Base-by-base conservation (phyloP, 2,888 invertebrate species). In the Ophion ventricosus region DNA sequence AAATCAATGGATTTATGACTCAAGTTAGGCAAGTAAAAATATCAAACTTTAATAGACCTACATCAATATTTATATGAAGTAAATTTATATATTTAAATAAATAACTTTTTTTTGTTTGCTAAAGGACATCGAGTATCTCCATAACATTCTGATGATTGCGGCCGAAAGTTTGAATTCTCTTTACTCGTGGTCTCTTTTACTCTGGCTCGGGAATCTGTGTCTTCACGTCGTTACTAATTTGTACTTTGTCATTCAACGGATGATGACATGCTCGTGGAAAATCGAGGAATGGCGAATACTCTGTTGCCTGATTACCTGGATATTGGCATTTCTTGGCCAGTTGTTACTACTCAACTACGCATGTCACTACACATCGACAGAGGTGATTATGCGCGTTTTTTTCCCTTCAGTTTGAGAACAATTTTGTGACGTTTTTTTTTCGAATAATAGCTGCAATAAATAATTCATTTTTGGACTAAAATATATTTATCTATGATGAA, bases 121-220 rank as follows among this genome's bases (percentile, higher is more conserved):
- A 80, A 80, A 83, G 82, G 84, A 84, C 29, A 87, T 92, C 25
- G 90, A 92, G 66, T 85, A 86, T 35, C 88, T 91, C 75, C 91
- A 91, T 84, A 86, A 89, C 61, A 85, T 90, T 2, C 77, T 93
- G 63, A 87, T 93, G 90, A 74, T 82, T 14, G 87, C 87, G 20
- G 88, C 90, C 67, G 92, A 92, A 73, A 74, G 75, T 11, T 83
- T 92, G 2, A 89, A 83, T n/a, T 87, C 90, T 8, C 43, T 90
- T 2, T 90, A 90, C 59, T 88, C 89, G 1, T 91, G 89, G 89
- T 87, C 90, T 0, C 73, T 93, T 0, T 81, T 93, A 40, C 63
- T 92, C 1, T 93, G 92, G 90, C 83, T 93, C n/a, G 82, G 82
- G 2, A 92, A 90, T 86, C 85, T 93, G 25, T 86, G 89, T 61